Base-by-base conservation (phyloP, 1,140 invertebrate species). In the Brachionus plicatilis region DNA sequence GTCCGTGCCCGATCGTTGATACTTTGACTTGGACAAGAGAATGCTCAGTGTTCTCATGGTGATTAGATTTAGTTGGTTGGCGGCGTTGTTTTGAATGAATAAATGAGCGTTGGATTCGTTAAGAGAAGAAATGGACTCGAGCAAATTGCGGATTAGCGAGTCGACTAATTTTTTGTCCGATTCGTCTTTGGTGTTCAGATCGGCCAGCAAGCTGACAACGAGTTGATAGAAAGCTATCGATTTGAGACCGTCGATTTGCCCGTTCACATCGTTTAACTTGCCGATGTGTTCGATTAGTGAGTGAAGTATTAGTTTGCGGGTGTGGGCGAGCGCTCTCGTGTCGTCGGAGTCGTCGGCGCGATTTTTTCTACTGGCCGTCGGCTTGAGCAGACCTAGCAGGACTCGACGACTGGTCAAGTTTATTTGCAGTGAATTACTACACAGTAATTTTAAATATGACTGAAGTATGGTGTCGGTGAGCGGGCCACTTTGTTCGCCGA, bases 21-120 rank as follows among this genome's bases (percentile, higher is more conserved):
- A 82, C 14, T 82, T 82, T 37, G 79, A 82, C 24, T 82, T 82
- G 1, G 79, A 82, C 9, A 82, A 17, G 8, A 82, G 60, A 29
- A 82, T 82, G 27, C 79, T 82, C 17, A 85, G 96, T 94, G 41
- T 68, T 68, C 82, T 33, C 37, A 83, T 12, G 1, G 29, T 11
- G 2, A 83, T 14, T 3, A 83, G 12, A 11, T 45, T n/a, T 1
- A 83, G 65, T 41, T 83, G 60, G 37, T 70, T 68, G 3, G 6
- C 1, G 0, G 11, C 0, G 12, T 24, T 70, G 4, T 11, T 7
- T 12, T 70, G 29, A n/a, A 41, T 66, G 17, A 1, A 17, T 11
- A 8, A 24, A 7, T 65, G 47, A 0, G 53, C 4, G 1, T 70
- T 27, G 17, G 4, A 47, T 7, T 37, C 45, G 12, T 11, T 12